Percentiles rank a stretch among this genome's conserved stretches.
phyloP scores from a whole-genome alignment of 1,140 invertebrate genomes.

The Medauroidea extradentata region DNA sequence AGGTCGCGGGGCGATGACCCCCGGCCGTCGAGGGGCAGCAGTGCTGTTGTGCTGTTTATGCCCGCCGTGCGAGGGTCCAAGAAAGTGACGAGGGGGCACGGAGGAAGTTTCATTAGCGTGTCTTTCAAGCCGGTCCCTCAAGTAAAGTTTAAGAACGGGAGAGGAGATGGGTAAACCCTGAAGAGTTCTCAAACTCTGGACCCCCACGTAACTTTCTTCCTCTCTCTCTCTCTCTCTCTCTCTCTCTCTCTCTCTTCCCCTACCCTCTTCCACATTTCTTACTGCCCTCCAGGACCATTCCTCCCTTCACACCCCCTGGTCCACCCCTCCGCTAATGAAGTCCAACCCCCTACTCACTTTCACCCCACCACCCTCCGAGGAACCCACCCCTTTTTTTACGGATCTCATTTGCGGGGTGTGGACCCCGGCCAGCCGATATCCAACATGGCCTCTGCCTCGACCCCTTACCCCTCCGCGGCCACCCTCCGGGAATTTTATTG shows the following conservation, averaged over 20 bases:
- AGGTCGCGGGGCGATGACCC: too few species aligned
- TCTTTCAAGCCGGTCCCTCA: too few species aligned
- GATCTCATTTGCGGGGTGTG: not conserved
- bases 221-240: not conserved
- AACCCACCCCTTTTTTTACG: constrained; percentile 5
- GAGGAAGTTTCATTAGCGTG: not conserved
- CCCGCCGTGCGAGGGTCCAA: too few species aligned
- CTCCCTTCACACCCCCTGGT: not conserved
- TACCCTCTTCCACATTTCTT: not conserved
- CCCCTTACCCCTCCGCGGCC: not conserved
- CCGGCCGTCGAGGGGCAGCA: too few species aligned
- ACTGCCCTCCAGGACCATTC: not conserved
- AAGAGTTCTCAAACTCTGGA: too few species aligned
- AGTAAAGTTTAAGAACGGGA: too few species aligned
- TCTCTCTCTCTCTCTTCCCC: not conserved
- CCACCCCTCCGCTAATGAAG: not conserved
- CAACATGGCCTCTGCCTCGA: constrained; percentile 4
- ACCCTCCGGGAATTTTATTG: constrained; percentile 6
- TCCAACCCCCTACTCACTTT: not conserved
- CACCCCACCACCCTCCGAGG: not conserved
- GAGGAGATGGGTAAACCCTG: too few species aligned
- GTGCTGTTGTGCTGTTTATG: too few species aligned
- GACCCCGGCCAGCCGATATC: not conserved
- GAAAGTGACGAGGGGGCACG: not conserved
- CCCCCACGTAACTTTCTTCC: not conserved